Evolutionary conservation across 2,797 vertebrate species (phyloP).

Genomic region (Mycteria americana): DNA sequence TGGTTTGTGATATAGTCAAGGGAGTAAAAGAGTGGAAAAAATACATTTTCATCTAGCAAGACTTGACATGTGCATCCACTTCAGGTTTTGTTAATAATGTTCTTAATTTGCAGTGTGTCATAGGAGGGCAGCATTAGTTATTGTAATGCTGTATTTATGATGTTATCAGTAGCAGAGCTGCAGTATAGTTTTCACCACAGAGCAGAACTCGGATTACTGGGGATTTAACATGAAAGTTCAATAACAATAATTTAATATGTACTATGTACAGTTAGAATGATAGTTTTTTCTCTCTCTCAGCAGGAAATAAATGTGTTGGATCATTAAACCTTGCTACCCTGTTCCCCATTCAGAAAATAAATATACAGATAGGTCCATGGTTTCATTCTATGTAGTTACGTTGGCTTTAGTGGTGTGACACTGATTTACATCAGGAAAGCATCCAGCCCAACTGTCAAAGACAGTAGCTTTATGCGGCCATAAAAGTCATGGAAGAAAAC

Average conservation of each 20-base stretch:
- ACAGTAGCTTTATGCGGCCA: neutral
- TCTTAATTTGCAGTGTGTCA: constrained; percentile 65
- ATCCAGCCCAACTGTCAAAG: neutral
- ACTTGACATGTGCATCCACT: constrained; percentile 44
- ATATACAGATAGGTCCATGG: neutral
- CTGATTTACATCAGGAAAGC: neutral
- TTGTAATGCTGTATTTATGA: constrained; percentile 42
- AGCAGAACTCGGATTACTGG: neutral
- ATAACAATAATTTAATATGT: constrained; percentile 45
- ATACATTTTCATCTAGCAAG: neutral
- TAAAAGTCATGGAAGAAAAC: neutral
- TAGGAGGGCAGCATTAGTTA: constrained; percentile 60
- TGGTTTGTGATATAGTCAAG: constrained; percentile 12
- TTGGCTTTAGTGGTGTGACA: neutral
- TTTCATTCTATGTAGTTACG: neutral
- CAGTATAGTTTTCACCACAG: neutral
- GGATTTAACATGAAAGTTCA: constrained; percentile 33
- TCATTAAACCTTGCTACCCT: neutral
- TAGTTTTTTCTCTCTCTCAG: neutral
- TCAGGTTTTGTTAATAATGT: constrained; percentile 63
- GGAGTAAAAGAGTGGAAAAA: constrained; percentile 7
- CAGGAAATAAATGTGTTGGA: neutral
- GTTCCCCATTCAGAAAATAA: neutral
- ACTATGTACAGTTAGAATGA: neutral
- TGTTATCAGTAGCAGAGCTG: constrained; percentile 15